Evolutionary conservation across 1,140 invertebrate genomes (phyloP), one percentile per base, ranked within the genome.

Genomic region (Formica selysi): DNA sequence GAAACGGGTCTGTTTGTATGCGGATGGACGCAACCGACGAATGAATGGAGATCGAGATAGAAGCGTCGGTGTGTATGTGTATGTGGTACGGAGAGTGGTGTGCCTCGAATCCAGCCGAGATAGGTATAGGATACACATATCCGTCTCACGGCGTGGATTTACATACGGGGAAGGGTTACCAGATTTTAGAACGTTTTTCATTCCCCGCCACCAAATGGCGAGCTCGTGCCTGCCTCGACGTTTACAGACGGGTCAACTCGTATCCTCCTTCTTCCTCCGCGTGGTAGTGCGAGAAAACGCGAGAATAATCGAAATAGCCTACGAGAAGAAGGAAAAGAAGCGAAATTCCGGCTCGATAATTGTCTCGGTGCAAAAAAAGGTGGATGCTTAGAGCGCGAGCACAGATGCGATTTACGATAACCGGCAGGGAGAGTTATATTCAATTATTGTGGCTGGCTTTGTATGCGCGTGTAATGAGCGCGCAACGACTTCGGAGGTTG

Each of bases 171-270:
- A 73, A 64, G 61, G 54, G 26, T 62, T 76, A 71, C 86, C 59
- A 85, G 76, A 90, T 76, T 81, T 76, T 36, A 57, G 26, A 67
- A 83, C 67, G 74, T 78, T 86, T 86, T 86, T 88, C 76, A 76
- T 84, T n/a, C 48, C 26, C 68, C 54, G 41, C 26, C 57, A 41
- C 51, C 79, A 73, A 79, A 59, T 83, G 65, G 62, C 38, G 41
- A 44, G 38, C 65, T 61, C 68, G 48, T 62, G 44, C 71, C 22
- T 57, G 48, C 57, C 70, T 64, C 36, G 51, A 85, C 67, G 67
- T 87, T 74, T 44, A 61, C 67, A 59, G 57, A 13, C 68, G 73
- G 32, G 44, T 79, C 86, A 74, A 36, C 41, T 41, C 16, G 11
- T 13, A 48, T 36, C 48, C 36, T 38, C 5, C 10, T 11, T 26